Base-by-base conservation (phyloP, 2,888 invertebrate species). In the Busseola fusca region DNA sequence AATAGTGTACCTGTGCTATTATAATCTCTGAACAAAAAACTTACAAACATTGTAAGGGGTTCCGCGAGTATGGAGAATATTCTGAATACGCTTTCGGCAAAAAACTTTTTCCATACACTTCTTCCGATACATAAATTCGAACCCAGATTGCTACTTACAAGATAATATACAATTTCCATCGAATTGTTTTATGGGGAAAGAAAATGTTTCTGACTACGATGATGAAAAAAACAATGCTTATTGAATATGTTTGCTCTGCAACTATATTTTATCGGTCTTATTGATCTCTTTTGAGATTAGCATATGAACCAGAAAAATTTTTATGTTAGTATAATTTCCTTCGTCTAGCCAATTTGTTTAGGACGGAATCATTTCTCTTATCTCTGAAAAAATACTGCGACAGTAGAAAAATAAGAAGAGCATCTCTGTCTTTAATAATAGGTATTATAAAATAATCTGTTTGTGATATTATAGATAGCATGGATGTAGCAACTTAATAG, bases 91-190 rank as follows among this genome's bases (percentile, higher is more conserved):
- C 76, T 82, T 84, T 86, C 77, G 77, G 67, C 84, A 76, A 74
- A 86, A 90, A 93, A 92, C 89, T 92, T 92, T 89, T 81, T 82
- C 89, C 85, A 90, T 93, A 89, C 87, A 90, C 88, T 91, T 90
- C 90, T 93, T 92, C 91, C 92, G 84, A 87, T 80, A 89, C 89
- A 93, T 93, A 91, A 91, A 93, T 83, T 86, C 86, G 86, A 69
- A 83, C 82, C 87, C 86, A 86, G 87, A 90, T 90, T 90, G 86
- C 84, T 87, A 85, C 89, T 89, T 88, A 81, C 82, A 82, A 78
- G 78, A 69, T 81, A 84, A 87, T 84, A 83, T 69, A 76, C 77
- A 82, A 84, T 78, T 80, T 75, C 80, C 48, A 80, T 73, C 65
- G 80, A 73, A 82, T 76, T 83, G 80, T 81, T 85, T 81, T 78